A percentile compares a stretch with the other conserved stretches of the same genome.
Evolutionary conservation across 1,140 invertebrate species (phyloP).

Genomic region (Pteromalus puparum): DNA sequence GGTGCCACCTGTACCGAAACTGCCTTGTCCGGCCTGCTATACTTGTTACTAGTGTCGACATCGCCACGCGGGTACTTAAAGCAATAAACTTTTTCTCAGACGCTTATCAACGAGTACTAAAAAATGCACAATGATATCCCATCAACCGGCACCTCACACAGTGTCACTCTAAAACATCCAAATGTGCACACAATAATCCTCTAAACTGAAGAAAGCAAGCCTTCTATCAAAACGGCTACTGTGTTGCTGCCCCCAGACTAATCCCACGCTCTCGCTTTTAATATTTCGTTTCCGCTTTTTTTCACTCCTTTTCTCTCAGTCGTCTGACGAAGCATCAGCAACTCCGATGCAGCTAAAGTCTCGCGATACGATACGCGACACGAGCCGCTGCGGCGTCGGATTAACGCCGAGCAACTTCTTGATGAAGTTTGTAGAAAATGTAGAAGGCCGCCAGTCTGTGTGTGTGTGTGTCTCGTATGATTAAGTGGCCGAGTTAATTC

Average conservation of each 20-base stretch:
- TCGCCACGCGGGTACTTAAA: no score
- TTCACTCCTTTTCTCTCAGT: not conserved
- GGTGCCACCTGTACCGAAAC: no score
- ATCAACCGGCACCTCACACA: no score
- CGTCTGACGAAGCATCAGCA: not conserved
- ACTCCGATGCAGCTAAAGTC: constrained; percentile 15
- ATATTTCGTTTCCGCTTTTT: constrained; percentile 21
- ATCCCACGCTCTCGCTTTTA: constrained; percentile 34
- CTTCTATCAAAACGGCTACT: not conserved
- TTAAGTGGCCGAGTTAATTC: constrained; percentile 41
- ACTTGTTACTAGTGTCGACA: no score
- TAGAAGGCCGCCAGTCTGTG: constrained; percentile 39
- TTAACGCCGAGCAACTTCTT: constrained; percentile 33
- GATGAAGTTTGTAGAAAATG: constrained; percentile 47
- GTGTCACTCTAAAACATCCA: no score
- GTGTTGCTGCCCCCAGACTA: not conserved
- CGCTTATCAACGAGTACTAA: not conserved
- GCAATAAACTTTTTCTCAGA: no score
- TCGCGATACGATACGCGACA: constrained; percentile 25
- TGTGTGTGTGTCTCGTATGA: constrained; percentile 28
- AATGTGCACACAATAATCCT: not conserved
- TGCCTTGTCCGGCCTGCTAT: no score
- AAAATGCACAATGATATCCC: not conserved
- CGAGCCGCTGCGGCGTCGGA: constrained; percentile 19
- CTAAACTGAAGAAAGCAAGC: not conserved